These are phyloP conservation scores for Congeria kusceri DNA, from an alignment of 2,888 invertebrate species.

Conservation along the genomic window DNA sequence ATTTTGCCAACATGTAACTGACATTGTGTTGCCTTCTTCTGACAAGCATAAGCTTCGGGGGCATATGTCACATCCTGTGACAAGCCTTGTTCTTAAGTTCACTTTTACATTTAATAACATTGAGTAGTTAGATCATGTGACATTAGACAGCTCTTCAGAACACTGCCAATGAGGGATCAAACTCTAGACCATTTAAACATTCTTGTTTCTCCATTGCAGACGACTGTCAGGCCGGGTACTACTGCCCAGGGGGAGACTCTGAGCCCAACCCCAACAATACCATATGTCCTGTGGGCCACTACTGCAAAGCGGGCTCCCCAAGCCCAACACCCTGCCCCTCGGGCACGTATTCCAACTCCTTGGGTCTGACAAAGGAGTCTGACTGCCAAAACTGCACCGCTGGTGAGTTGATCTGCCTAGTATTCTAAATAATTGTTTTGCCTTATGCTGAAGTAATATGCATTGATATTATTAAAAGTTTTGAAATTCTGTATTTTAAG, in stretches of 20 bases:
- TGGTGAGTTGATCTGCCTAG: slow-evolving; percentile 61
- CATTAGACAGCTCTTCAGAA: too few relatives aligned
- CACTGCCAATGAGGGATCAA: too few relatives aligned
- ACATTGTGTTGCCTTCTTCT: too few relatives aligned
- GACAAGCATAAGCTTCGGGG: too few relatives aligned
- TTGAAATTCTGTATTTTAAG: background rate
- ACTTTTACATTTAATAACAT: too few relatives aligned
- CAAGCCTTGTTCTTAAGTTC: too few relatives aligned
- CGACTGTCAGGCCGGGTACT: slow-evolving; percentile 80
- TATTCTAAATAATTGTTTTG: too few relatives aligned
- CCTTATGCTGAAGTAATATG: background rate
- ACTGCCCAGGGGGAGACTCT: slow-evolving; percentile 79
- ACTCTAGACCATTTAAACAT: too few relatives aligned
- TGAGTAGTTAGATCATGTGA: too few relatives aligned
- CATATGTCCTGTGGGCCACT: slow-evolving; percentile 78
- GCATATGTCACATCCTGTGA: too few relatives aligned
- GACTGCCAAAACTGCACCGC: slow-evolving; percentile 83
- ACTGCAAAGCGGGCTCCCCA: slow-evolving; percentile 79
- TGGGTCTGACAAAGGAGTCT: slow-evolving; percentile 77
- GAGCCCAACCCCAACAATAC: slow-evolving; percentile 70
- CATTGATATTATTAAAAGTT: background rate
- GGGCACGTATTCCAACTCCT: slow-evolving; percentile 82
- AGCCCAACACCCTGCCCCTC: slow-evolving; percentile 78
- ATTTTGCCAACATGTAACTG: too few relatives aligned
- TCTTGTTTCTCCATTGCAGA: slow-evolving; percentile 70